Base-by-base conservation (phyloP, 2,888 invertebrate genomes). In the Chesias legatella region DNA sequence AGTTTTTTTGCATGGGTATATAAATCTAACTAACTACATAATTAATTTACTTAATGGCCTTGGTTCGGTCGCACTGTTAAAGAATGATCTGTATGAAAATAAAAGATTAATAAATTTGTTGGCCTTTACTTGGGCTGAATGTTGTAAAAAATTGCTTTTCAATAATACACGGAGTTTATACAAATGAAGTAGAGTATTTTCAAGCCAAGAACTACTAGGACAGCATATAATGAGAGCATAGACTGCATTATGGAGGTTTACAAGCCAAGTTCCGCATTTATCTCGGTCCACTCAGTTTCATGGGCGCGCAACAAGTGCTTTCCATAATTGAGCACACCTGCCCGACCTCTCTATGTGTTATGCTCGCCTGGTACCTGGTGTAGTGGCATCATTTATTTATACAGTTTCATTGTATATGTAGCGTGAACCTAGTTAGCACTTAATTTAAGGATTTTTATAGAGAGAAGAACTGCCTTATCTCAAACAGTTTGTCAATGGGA, bases 311-410 rank as follows among this genome's bases (percentile, higher is more conserved):
- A 76, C 76, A 77, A 77, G 76, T 77, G 72, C 63, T 64, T 63
- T 76, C 66, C 68, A 74, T 74, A 73, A 77, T 75, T 75, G 71
- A 76, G 64, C 64, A 62, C 65, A 68, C 66, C 66, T 67, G 67
- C 63, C 57, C 58, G 51, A 54, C 45, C 53, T 48, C 52, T 51
- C 48, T 47, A 42, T 56, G 56, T 58, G 48, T 57, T 63, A 65
- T 72, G 63, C 38, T 42, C 34, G 47, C 56, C 62, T 67, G 47
- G 64, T 69, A 56, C 39, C 49, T 39, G 33, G 6, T 22, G 22
- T 22, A 45, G 33, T 42, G 17, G 51, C 29, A 48, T 58, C 43
- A 56, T 53, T 58, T 60, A 63, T 54, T 45, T 37, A 54, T 36
- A 45, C 33, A 36, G 33, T 45, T 45, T 45, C 40, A 40, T 39